Conservation (phyloP, 1,140 invertebrate genomes). For the Meloidogyne floridensis region DNA sequence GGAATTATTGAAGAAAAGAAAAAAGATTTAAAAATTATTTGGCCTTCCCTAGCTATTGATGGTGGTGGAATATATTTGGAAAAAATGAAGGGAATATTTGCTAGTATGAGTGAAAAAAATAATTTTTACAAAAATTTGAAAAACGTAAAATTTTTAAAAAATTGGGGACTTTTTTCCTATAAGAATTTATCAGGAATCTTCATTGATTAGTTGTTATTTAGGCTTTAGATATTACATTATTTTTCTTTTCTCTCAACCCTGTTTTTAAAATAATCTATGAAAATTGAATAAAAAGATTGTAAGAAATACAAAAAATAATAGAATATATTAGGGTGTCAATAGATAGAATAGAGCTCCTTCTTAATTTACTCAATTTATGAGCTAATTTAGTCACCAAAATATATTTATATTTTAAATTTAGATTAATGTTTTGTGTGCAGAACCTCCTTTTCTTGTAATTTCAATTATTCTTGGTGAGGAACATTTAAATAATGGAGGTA, state of each 20-base stretch:
- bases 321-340: too few relatives aligned
- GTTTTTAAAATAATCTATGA: too few relatives aligned
- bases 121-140: conserved; percentile 32
- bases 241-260: too few relatives aligned
- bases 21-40: background rate
- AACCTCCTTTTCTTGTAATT: conserved; percentile 25
- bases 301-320: too few relatives aligned
- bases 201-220: background rate
- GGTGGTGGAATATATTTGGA: background rate
- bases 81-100: conserved; percentile 23
- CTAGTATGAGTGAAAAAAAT: background rate
- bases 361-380: too few relatives aligned
- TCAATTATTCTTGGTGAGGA: conserved; percentile 8
- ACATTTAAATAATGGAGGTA: conserved; percentile 71
- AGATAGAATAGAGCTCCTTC: too few relatives aligned
- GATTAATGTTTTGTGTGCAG: conserved; percentile 14
- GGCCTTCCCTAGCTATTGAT: background rate
- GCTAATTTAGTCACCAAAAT: background rate
- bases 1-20: background rate
- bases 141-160: conserved; percentile 29
- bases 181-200: background rate
- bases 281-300: too few relatives aligned
- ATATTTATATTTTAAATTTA: background rate
- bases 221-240: too few relatives aligned
- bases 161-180: background rate